Base-by-base conservation (phyloP, 2,797 vertebrate species). In the Eulemur mongoz region DNA sequence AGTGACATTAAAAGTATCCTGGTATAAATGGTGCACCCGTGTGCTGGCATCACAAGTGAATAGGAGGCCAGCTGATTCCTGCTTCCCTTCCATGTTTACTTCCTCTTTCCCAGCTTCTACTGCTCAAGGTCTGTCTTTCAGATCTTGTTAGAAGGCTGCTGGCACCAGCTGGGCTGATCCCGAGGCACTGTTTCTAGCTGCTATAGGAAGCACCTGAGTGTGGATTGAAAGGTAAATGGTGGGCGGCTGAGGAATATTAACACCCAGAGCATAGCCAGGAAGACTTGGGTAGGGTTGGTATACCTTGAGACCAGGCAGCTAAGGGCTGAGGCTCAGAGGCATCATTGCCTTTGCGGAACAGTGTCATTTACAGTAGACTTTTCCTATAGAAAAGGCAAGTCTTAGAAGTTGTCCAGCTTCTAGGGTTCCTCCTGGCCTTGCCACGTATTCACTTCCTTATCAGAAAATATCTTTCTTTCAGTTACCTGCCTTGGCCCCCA, bases 21-120 rank as follows among this genome's bases (percentile, higher is more conserved):
- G 99, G 99, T 99, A 99, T 99, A 99, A 99, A 98, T 98, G 98
- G 98, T 99, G 98, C 99, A 99, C 99, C 99, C 99, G 99, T 99
- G 99, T 99, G 99, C 99, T 97, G 98, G 99, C 98, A 99, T 99
- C 99, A 99, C 99, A 99, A 99, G 99, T 99, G 99, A 99, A 98
- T 97, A 86, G 92, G 94, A 93, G 92, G 87, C 40, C 15, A 59
- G 86, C 43, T 48, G n/a, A 87, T 85, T 88, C 95, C 93, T 98
- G 90, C 97, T 61, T 95, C 95, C 95, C 89, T 32, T 17, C 72
- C 91, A 63, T 52, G 65, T 90, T 85, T 89, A 85, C 9, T 4
- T 63, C 54, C 45, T 14, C 17, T 65, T 63, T 63, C 52, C 40
- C 22, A 4, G 48, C 27, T 65, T 63, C 81, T 79, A 4, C 23